Evolutionary conservation across 2,797 vertebrate species (phyloP).

Genomic region (Brachymystax lenok): DNA sequence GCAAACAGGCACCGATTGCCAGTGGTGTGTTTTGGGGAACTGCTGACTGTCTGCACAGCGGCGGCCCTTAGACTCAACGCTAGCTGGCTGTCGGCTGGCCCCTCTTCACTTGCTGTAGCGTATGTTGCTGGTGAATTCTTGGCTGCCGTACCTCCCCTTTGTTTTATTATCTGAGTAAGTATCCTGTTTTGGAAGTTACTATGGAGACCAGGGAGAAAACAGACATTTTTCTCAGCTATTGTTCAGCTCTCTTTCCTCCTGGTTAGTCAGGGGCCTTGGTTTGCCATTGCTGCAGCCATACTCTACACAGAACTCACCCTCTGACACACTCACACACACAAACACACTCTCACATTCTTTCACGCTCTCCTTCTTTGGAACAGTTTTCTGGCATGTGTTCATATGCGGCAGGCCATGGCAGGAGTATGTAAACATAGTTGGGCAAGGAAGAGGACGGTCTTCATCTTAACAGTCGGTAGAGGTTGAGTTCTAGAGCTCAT

Average conservation of each 20-base stretch:
- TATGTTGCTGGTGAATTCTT: conserved; percentile 53
- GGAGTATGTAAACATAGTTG: conserved; percentile 24
- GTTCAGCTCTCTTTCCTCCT: conserved; percentile 50
- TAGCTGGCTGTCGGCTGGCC: conserved; percentile 43
- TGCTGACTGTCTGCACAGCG: conserved; percentile 30
- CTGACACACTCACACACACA: background rate
- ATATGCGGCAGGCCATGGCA: conserved; percentile 6
- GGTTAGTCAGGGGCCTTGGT: conserved; percentile 22
- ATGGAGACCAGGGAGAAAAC: conserved; percentile 65
- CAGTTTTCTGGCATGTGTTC: conserved; percentile 31
- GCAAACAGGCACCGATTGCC: conserved; percentile 19
- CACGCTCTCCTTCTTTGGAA: conserved; percentile 22
- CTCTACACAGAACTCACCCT: conserved; percentile 8
- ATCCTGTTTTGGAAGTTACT: conserved; percentile 76
- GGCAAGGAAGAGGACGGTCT: conserved; percentile 19
- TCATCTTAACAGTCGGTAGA: conserved; percentile 6
- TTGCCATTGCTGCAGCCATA: conserved; percentile 29
- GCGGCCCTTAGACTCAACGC: conserved; percentile 12
- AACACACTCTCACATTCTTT: conserved; percentile 11
- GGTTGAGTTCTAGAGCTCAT: conserved; percentile 6
- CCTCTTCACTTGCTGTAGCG: conserved; percentile 35
- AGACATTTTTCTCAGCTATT: conserved; percentile 50
- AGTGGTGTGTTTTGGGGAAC: background rate
- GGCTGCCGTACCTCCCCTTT: conserved; percentile 53
- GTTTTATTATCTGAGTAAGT: conserved; percentile 72